Evolutionary conservation across 2,888 invertebrate genomes (phyloP), one percentile per base, ranked within the genome.

Genomic region (Myopa testacea): DNA sequence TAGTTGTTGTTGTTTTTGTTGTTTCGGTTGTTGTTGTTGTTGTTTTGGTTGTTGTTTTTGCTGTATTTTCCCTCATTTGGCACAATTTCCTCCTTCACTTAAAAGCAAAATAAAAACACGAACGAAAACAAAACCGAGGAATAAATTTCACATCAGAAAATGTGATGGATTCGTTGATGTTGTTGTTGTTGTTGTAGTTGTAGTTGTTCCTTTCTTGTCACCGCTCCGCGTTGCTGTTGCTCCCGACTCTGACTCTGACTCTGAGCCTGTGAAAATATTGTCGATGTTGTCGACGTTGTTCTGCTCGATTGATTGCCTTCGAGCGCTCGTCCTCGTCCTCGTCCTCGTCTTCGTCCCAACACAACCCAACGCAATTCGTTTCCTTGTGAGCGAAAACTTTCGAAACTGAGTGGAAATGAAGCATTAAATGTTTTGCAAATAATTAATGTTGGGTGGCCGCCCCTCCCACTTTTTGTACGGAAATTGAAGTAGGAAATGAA

Each of bases 21-120:
- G 65, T 16, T n/a, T n/a, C n/a, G 19, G n/a, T 60, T 34, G 65
- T 50, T 50, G 50, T 74, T 52, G 14, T 63, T 74, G 52, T n/a
- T n/a, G n/a, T n/a, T n/a, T n/a, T n/a, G 19, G n/a, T 60, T 34
- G 65, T 50, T 50, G 50, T 74, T 52, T 6, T 63, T 74, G 52
- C 34, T 74, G 65, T 16, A 19, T 12, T 58, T 71, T 60, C 26
- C 62, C 63, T 72, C n/a, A 72, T 72, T 72, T 72, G 38, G 26
- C 37, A 26, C 60, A 60, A 58, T 60, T 60, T 60, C 60, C 60
- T 72, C 58, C 34, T 3, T n/a, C 52, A 58, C 58, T n/a, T 12
- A 12, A 58, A 16, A 5, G 58, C 58, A 58, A n/a, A 58, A 16
- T n/a, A 58, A 58, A n/a, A 58, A 14, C 12, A 5, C 14, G 19